Base-by-base conservation (phyloP, 2,888 invertebrate species). In the Plagodis pulveraria region DNA sequence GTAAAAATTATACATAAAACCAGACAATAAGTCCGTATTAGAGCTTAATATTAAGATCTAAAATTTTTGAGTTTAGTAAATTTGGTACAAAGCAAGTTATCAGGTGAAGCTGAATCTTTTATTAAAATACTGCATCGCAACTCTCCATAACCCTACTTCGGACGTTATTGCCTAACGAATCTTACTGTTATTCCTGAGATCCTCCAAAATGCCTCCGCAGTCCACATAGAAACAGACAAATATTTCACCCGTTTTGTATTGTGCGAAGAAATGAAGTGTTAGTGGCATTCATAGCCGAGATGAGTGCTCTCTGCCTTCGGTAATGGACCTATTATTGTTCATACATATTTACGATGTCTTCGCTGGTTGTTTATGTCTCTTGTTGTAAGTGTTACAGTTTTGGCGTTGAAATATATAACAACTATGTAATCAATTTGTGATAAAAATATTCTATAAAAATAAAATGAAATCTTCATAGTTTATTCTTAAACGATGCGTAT, bases 171-270 rank as follows among this genome's bases (percentile, higher is more conserved):
- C 9, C 38, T 5, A 38, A 38, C 7, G 6, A 2, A 33, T 44
- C 55, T n/a, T 61, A 61, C 60, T 61, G 56, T 35, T n/a, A 34
- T n/a, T 43, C n/a, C 9, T 40, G 44, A 56, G 80, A 84, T 82
- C 83, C 74, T 78, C 74, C 69, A 69, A 74, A 80, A 78, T 73
- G 75, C 68, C 71, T 78, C 73, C 58, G 12, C 12, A 5, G 6
- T 12, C 42, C 10, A 6, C 12, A 70, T 69, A 67, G 69, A 74
- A 71, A 71, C 64, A 68, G 57, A 63, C 60, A 60, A 63, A 68
- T 67, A 71, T 70, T 70, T 71, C 69, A 71, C 52, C 56, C 62
- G 68, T 65, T 70, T 69, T 69, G 65, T 67, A 64, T 65, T 64
- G 59, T 62, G 57, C 56, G 66, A 61, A 65, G 65, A 65, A 63